Conservation (phyloP, 1,140 invertebrate genomes). For the Campoletis sonorensis region DNA sequence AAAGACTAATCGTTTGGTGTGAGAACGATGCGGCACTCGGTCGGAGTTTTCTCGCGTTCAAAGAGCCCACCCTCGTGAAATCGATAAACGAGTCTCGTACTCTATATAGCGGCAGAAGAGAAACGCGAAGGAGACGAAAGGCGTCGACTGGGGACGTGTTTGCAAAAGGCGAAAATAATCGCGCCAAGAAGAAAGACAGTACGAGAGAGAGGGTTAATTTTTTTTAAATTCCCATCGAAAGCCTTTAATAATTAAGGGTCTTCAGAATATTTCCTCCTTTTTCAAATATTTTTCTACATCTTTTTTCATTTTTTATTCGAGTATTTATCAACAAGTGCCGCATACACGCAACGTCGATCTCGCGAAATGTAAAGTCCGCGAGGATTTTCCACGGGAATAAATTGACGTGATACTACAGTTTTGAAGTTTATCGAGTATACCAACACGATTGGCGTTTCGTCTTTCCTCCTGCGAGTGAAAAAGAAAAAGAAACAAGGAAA, state of each 20-base stretch:
- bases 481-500: too few species aligned
- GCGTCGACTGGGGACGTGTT: slow-evolving; percentile 52
- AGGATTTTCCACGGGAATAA: neutral
- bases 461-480: too few species aligned
- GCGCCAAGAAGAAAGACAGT: too few species aligned
- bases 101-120: neutral
- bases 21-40: neutral
- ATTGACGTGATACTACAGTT: too few species aligned
- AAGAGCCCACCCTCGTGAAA: slow-evolving; percentile 55
- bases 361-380: neutral
- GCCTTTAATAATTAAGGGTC: neutral
- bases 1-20: too few species aligned
- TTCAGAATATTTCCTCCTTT: neutral
- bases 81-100: slow-evolving; percentile 53
- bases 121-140: slow-evolving; percentile 53
- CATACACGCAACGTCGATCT: slow-evolving; percentile 47
- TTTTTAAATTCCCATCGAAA: too few species aligned
- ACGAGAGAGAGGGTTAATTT: too few species aligned
- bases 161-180: too few species aligned
- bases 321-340: slow-evolving; percentile 70
- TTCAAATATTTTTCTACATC: slow-evolving; percentile 49
- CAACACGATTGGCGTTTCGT: too few species aligned
- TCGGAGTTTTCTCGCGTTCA: slow-evolving; percentile 50
- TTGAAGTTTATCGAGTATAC: too few species aligned
- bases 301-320: slow-evolving; percentile 60